A percentile compares a stretch with the other conserved stretches of the same genome.
These are phyloP conservation scores for Cricetomys ansorgei DNA, from an alignment of 2,113 vertebrate genomes.

Conservation along the genomic window DNA sequence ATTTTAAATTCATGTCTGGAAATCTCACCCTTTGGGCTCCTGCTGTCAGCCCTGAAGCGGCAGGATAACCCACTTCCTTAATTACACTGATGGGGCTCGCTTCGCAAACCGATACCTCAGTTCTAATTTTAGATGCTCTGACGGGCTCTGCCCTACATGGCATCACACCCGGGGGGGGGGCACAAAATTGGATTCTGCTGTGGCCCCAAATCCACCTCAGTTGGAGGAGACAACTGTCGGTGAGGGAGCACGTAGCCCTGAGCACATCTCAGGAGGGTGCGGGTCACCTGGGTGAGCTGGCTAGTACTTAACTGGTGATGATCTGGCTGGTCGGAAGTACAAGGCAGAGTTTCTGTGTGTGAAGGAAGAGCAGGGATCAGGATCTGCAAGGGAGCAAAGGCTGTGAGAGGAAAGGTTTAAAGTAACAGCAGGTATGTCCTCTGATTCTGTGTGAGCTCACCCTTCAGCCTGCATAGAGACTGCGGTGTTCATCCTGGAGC, in stretches of 20 bases:
- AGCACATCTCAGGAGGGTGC: not conserved
- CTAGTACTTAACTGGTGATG: not conserved
- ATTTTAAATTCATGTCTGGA: not conserved
- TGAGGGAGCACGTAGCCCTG: not conserved
- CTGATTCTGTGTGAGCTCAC: fast-evolving
- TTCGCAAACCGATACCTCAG: not conserved
- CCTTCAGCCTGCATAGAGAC: fast-evolving
- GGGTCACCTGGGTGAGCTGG: not conserved
- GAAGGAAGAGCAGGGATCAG: too few relatives aligned
- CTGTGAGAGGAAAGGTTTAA: too few relatives aligned
- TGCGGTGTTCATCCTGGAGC: fast-evolving
- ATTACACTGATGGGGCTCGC: constrained; percentile 12
- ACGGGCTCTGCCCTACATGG: not conserved
- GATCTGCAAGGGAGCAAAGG: not conserved
- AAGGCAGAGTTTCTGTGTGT: fast-evolving
- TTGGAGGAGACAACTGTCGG: not conserved
- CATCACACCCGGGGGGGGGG: not conserved
- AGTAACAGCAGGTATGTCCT: fast-evolving
- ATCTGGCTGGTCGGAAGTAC: too few relatives aligned
- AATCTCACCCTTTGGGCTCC: not conserved
- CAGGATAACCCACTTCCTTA: constrained; percentile 49
- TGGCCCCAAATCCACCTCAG: not conserved
- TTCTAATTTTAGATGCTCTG: not conserved
- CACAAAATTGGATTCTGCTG: not conserved
- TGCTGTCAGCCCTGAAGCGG: constrained; percentile 6